Evolutionary conservation across 1,140 invertebrate species (phyloP), one percentile per base, ranked within the genome.

Genomic region (Penaeus vannamei): DNA sequence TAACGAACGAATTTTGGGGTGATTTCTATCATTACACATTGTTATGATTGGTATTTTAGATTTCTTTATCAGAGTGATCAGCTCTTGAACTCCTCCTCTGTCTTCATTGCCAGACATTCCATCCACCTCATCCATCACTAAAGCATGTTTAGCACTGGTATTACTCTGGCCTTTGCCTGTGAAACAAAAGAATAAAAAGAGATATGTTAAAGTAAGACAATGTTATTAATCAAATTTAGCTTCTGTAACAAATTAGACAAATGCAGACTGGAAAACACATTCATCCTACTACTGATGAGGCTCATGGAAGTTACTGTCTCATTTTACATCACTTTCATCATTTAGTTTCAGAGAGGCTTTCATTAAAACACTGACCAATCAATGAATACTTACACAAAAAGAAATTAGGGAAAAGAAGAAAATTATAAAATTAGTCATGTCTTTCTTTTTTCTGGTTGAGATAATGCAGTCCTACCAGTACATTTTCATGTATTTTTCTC

Each of bases 31-130:
- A 92, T 99, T 99, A 93, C 99, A 99, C 94, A 99, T 99, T 93
- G 98, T 99, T 91, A 99, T 97, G 61, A 99, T 96, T 0, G 99
- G 99, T 81, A 99, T 95, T 81, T 96, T 96, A 0, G 97, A 95
- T 3, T 94, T 94, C 94, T 99, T 99, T 76, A 99, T 99, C 10
- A 99, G 94, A 29, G 94, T 93, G 90, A 99, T 99, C 22, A 99
- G 93, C 94, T 99, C 98, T 93, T 97, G 96, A 72, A 99, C 95
- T 80, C 99, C 99, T 77, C 99, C 99, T 91, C 99, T 95, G 93
- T 99, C 99, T 93, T 99, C 98, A 93, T 99, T 99, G 22, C 99
- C 99, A 20, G 98, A 97, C 98, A 99, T 99, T 22, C 99, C 99
- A 93, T 99, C 99, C 0, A 99, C 99, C 95, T 99, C 99, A 92